Conservation (phyloP, 2,797 vertebrate species). For the Pristis pectinata region DNA sequence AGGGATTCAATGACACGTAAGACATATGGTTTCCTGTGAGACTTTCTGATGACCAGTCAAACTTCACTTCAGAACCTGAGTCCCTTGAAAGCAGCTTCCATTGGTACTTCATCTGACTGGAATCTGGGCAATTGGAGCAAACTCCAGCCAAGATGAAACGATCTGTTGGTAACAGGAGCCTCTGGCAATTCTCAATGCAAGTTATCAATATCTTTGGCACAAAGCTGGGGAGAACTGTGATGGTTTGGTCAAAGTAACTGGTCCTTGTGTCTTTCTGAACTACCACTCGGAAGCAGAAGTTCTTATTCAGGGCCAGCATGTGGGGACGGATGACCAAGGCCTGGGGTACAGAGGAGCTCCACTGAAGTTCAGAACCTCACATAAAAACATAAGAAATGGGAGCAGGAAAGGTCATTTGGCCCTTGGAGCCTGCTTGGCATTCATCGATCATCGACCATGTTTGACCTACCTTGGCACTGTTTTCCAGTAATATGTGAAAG, state of each 20-base stretch:
- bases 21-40: constrained; percentile 46
- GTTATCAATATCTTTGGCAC: not conserved
- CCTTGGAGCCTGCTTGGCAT: no score
- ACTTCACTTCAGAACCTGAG: constrained; percentile 42
- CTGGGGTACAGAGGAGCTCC: constrained; percentile 44
- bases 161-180: constrained; percentile 45
- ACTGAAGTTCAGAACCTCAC: constrained; percentile 46
- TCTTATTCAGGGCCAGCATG: constrained; percentile 42
- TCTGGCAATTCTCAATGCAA: constrained; percentile 57
- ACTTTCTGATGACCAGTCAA: constrained; percentile 54
- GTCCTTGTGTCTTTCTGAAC: constrained; percentile 44
- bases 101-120: constrained; percentile 38
- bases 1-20: constrained; percentile 53
- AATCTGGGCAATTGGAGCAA: constrained; percentile 48
- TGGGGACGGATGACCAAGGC: constrained; percentile 43
- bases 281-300: constrained; percentile 52
- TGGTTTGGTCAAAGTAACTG: constrained; percentile 42
- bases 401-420: no score
- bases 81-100: constrained; percentile 50
- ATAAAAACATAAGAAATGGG: no score
- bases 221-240: constrained; percentile 42
- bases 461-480: no score
- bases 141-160: constrained; percentile 52
- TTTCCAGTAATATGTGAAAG: no score
- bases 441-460: no score